Conservation (phyloP, 2,797 vertebrate species). For the Sylvia borin region DNA sequence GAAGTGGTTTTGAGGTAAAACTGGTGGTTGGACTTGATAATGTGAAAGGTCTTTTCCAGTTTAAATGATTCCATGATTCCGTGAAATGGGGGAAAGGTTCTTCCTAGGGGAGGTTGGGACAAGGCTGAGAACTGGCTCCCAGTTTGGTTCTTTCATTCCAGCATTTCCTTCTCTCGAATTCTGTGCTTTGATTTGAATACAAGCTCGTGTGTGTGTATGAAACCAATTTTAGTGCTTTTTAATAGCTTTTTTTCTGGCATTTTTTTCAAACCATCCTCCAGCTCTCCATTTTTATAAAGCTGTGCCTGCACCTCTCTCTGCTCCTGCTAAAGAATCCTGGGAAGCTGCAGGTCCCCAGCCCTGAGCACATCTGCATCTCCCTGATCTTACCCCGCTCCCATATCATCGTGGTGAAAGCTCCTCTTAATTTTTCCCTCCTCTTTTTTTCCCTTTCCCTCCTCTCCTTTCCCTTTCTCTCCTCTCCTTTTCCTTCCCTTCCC, state of each 20-base stretch:
- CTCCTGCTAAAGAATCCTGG: fast-evolving
- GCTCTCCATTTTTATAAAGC: not conserved
- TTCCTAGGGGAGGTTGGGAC: not conserved
- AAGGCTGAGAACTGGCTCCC: not conserved
- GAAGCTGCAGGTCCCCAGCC: not conserved
- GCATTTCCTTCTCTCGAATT: not conserved
- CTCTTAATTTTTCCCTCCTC: not conserved
- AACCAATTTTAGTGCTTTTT: not conserved
- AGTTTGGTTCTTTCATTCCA: not conserved
- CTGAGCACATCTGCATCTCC: not conserved
- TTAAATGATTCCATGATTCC: not conserved
- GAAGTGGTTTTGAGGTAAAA: not conserved
- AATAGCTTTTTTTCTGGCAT: not conserved
- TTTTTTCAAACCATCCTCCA: not conserved
- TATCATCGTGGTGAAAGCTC: not conserved
- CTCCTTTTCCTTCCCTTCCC: no score
- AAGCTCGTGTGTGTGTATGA: not conserved
- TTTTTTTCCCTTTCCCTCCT: not conserved
- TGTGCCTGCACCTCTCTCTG: not conserved
- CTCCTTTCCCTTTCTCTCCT: not conserved
- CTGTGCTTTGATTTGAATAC: fast-evolving
- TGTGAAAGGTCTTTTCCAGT: not conserved
- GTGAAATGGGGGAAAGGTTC: not conserved
- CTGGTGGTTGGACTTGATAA: not conserved
- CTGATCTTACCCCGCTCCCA: not conserved